These are phyloP conservation scores for Mugil cephalus DNA, from an alignment of 2,113 vertebrate species.

Conservation along the genomic window DNA sequence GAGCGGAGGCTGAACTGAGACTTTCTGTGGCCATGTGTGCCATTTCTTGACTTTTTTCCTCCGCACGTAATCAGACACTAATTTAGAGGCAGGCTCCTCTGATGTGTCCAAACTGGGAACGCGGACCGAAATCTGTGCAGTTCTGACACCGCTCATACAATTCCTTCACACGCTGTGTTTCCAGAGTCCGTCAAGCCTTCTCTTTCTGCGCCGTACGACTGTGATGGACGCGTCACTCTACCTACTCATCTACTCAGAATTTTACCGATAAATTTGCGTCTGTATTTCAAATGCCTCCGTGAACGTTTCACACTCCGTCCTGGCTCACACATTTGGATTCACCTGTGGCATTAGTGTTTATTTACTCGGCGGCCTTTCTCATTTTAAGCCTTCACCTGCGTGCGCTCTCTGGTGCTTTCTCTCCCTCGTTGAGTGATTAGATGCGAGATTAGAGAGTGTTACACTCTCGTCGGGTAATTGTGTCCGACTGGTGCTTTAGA, in stretches of 20 bases:
- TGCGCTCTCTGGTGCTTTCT: conserved; percentile 36
- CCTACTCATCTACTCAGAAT: background rate
- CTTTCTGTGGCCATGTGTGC: conserved; percentile 55
- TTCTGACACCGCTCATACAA: background rate
- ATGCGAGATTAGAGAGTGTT: conserved; percentile 49
- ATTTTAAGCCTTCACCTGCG: conserved; percentile 27
- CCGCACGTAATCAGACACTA: conserved; percentile 70
- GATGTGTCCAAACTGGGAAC: conserved; percentile 29
- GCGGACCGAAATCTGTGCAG: conserved; percentile 12
- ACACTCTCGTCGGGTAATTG: conserved; percentile 49
- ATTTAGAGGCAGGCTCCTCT: conserved; percentile 59
- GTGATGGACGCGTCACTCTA: too few relatives aligned
- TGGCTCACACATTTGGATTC: conserved; percentile 41
- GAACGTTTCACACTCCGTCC: conserved; percentile 11
- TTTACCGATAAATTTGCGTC: background rate
- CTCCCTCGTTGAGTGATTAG: conserved; percentile 28
- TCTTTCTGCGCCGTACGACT: background rate
- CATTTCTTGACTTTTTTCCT: conserved; percentile 63
- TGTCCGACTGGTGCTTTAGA: conserved; percentile 46
- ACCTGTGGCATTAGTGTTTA: conserved; percentile 33
- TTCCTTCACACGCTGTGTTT: background rate
- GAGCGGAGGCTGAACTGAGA: conserved; percentile 67
- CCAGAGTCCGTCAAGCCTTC: background rate
- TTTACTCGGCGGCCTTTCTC: conserved; percentile 50
- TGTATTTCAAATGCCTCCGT: conserved; percentile 5